Evolutionary conservation across 2,113 vertebrate species (phyloP).

Genomic region (Ciconia maguari): DNA sequence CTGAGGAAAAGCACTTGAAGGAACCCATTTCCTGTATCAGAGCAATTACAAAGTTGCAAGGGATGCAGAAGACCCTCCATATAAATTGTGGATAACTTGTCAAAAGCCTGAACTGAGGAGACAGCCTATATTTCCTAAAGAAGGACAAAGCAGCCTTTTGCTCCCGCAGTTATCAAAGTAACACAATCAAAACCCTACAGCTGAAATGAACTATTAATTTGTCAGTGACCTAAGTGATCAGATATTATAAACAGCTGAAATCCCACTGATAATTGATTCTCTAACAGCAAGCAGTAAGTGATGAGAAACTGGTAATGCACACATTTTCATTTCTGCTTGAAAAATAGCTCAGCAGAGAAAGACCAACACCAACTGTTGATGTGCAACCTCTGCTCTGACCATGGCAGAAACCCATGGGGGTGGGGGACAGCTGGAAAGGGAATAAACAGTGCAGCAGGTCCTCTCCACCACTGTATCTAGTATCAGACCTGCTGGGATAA

Average conservation of each 20-base stretch:
- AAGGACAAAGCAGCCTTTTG: background rate
- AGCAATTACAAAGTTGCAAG: background rate
- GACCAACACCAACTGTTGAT: background rate
- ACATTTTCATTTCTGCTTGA: background rate
- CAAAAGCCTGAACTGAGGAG: background rate
- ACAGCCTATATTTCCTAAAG: background rate
- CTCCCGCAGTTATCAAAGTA: background rate
- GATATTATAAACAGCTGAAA: background rate
- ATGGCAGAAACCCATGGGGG: background rate
- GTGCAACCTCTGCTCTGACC: background rate
- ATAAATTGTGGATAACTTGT: background rate
- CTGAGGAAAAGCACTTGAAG: background rate
- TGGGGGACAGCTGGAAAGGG: background rate
- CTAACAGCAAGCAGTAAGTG: background rate
- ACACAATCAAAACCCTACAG: background rate
- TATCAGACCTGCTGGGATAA: background rate
- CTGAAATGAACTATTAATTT: background rate
- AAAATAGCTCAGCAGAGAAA: background rate
- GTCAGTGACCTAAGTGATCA: background rate
- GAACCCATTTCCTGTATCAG: background rate
- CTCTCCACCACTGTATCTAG: background rate
- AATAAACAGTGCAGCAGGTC: background rate
- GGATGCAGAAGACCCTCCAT: background rate
- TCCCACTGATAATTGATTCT: background rate
- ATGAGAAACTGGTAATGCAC: background rate